These are phyloP conservation scores for Belonocnema kinseyi DNA, from an alignment of 1,140 invertebrate genomes.

Conservation along the genomic window DNA sequence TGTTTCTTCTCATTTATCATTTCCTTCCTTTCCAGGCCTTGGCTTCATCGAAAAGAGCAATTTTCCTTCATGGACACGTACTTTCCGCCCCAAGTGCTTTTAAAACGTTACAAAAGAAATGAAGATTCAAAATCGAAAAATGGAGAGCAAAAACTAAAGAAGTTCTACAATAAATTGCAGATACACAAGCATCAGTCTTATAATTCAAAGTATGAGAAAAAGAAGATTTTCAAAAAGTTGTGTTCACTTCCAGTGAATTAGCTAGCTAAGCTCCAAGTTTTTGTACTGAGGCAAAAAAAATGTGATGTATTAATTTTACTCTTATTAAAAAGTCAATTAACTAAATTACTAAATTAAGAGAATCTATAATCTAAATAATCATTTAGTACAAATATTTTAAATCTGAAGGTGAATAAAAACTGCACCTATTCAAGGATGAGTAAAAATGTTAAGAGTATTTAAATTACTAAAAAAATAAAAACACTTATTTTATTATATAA, in stretches of 20 bases:
- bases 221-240: too few relatives aligned
- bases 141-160: background rate
- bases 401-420: too few relatives aligned
- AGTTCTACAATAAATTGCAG: background rate
- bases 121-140: background rate
- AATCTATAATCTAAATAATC: too few relatives aligned
- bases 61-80: background rate
- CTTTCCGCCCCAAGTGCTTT: background rate
- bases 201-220: background rate
- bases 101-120: conserved; percentile 4
- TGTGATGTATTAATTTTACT: too few relatives aligned
- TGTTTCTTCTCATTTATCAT: background rate
- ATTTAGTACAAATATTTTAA: too few relatives aligned
- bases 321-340: too few relatives aligned
- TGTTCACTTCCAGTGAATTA: too few relatives aligned
- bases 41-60: background rate
- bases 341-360: too few relatives aligned
- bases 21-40: background rate
- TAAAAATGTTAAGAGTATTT: background rate
- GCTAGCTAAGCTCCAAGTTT: too few relatives aligned
- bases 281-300: too few relatives aligned
- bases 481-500: conserved; percentile 1
- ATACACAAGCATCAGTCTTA: background rate
- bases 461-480: conserved; percentile 15
- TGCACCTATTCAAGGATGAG: background rate